A percentile compares a stretch with the other conserved stretches of the same genome.
These are phyloP conservation scores for Odocoileus hemionus DNA, from an alignment of 2,113 vertebrate genomes.

Conservation along the genomic window DNA sequence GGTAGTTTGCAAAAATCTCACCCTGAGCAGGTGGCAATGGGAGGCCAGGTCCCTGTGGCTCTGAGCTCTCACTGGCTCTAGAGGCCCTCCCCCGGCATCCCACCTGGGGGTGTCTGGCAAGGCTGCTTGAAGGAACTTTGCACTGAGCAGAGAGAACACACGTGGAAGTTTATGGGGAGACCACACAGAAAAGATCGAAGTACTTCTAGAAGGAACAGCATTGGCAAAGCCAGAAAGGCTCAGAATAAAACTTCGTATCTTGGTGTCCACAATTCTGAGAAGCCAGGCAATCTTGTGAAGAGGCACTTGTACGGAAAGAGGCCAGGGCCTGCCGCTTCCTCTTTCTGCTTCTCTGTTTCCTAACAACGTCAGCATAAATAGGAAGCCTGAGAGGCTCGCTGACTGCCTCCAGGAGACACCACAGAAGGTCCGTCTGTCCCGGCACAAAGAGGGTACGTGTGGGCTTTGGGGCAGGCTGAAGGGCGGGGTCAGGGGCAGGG, in stretches of 20 bases:
- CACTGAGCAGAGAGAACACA: background rate
- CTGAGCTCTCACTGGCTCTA: background rate
- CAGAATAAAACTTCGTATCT: background rate
- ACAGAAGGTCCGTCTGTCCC: background rate
- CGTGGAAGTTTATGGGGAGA: background rate
- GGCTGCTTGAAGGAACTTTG: background rate
- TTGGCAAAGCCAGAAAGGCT: background rate
- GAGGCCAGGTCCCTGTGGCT: background rate
- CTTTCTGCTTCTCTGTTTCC: constrained; percentile 59
- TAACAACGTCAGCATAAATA: constrained; percentile 11
- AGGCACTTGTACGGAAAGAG: background rate
- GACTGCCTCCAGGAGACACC: background rate
- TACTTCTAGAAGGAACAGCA: background rate
- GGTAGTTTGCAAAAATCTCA: background rate
- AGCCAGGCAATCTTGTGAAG: background rate
- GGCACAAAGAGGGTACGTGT: background rate
- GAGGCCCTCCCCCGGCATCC: background rate
- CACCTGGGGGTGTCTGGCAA: background rate
- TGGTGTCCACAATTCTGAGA: background rate
- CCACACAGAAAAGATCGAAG: background rate
- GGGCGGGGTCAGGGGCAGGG: background rate
- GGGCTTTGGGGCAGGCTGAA: background rate
- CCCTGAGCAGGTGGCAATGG: background rate
- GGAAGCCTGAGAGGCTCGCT: background rate
- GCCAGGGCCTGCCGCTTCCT: constrained; percentile 28